These are phyloP conservation scores for Margaritifera margaritifera DNA, from an alignment of 2,888 invertebrate genomes.

Conservation along the genomic window DNA sequence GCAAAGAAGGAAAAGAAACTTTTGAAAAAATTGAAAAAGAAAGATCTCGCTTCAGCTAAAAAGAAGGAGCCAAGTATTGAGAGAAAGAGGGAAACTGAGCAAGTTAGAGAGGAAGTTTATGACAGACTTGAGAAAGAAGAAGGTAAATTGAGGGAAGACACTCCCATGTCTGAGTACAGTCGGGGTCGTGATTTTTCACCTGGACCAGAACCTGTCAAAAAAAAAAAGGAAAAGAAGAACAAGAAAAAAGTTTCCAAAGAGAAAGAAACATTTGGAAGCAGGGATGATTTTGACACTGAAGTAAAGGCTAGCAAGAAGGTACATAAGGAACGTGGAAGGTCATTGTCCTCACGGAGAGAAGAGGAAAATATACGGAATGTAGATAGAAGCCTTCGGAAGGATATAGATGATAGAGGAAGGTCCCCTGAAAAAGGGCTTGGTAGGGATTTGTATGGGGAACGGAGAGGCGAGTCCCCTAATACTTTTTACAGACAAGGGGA, in stretches of 20 bases:
- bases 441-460: slow-evolving; percentile 31
- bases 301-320: slow-evolving; percentile 28
- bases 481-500: slow-evolving; percentile 19
- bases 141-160: slow-evolving; percentile 21
- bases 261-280: slow-evolving; percentile 18
- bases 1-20: slow-evolving; percentile 6
- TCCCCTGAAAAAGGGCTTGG: slow-evolving; percentile 27
- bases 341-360: slow-evolving; percentile 16
- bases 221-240: slow-evolving; percentile 43
- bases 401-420: slow-evolving; percentile 24
- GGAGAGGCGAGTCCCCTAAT: slow-evolving; percentile 30
- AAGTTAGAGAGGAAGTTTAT: too few relatives aligned
- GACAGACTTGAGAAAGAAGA: slow-evolving; percentile 23
- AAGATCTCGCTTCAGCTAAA: slow-evolving; percentile 33
- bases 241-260: slow-evolving; percentile 34
- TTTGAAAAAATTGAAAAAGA: slow-evolving; percentile 18
- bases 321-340: slow-evolving; percentile 17
- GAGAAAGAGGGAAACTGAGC: slow-evolving; percentile 25
- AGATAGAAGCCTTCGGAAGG: slow-evolving; percentile 25
- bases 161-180: slow-evolving; percentile 27
- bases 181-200: slow-evolving; percentile 22
- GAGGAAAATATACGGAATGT: slow-evolving; percentile 23
- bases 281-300: slow-evolving; percentile 35
- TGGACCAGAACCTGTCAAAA: slow-evolving; percentile 16
- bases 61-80: slow-evolving; percentile 38